Base-by-base conservation (phyloP, 2,888 invertebrate genomes). In the Hoplodrina ambigua region DNA sequence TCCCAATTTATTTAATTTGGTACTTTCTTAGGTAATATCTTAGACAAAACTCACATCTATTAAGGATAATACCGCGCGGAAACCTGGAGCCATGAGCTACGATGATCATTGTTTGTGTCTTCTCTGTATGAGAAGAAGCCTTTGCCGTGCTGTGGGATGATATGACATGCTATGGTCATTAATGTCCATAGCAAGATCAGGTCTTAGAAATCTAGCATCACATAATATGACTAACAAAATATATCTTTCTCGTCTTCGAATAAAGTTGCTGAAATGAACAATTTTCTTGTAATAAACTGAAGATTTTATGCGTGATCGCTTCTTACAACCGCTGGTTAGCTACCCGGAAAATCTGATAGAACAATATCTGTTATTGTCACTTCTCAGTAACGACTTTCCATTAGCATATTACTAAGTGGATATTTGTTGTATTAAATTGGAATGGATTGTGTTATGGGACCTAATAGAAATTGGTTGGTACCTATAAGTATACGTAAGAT, bases 311-410 rank as follows among this genome's bases (percentile, higher is more conserved):
- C n/a, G 7, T 63, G 46, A 57, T 59, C 49, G 19, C 37, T 50
- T 46, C 49, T 10, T 63, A 60, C 52, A 19, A 30, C 15, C 46
- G 10, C 37, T 71, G 62, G 57, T 62, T 41, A 56, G 59, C 46
- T 53, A 63, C 81, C 46, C 66, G 55, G 61, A 78, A 72, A n/a
- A 55, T 61, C 19, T 10, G 55, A 60, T 70, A 49, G 54, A 81
- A 78, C 78, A 77, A 81, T 81, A 72, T 72, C 81, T 49, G 72
- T 81, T 81, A 72, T 78, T 81, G 81, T 81, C 78, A 77, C 61
- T 66, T 57, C 66, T 11, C 80, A 15, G 66, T 72, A 77, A 81
- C 54, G 71, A 66, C 20, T 49, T 61, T 67, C 56, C 61, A 75
- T 78, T 74, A 72, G 66, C 60, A 53, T 60, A 75, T 71, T 53